Conservation (phyloP, 2,113 vertebrate genomes). For the Sciurus niger region DNA sequence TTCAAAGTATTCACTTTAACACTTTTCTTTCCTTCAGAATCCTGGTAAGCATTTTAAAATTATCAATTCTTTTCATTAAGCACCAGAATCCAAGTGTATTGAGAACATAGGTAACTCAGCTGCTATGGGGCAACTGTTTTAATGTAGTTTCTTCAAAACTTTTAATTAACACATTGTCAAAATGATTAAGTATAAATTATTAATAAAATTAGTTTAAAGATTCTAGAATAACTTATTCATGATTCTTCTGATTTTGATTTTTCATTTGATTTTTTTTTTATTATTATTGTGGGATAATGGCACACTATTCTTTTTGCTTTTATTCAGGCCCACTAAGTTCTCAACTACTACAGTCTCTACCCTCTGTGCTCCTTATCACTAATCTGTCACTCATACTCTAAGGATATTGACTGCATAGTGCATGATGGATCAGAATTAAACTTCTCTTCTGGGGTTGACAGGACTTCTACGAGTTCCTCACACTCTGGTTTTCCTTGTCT, state of each 20-base stretch:
- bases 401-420: background rate
- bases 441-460: background rate
- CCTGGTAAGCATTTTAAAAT: background rate
- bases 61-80: background rate
- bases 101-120: background rate
- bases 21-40: slow-evolving; percentile 19
- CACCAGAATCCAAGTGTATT: background rate
- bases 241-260: background rate
- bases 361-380: background rate
- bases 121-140: background rate
- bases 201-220: background rate
- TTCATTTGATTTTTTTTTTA: background rate
- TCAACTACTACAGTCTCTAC: background rate
- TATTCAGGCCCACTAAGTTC: background rate
- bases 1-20: background rate
- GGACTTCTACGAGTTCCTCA: background rate
- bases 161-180: background rate
- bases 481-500: background rate
- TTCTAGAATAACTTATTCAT: background rate
- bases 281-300: background rate
- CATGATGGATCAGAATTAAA: background rate
- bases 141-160: background rate
- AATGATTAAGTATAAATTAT: background rate
- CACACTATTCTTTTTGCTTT: background rate
- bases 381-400: background rate